Evolutionary conservation across 2,888 invertebrate species (phyloP), one percentile per base, ranked within the genome.

Genomic region (Hypomecis atomaria): DNA sequence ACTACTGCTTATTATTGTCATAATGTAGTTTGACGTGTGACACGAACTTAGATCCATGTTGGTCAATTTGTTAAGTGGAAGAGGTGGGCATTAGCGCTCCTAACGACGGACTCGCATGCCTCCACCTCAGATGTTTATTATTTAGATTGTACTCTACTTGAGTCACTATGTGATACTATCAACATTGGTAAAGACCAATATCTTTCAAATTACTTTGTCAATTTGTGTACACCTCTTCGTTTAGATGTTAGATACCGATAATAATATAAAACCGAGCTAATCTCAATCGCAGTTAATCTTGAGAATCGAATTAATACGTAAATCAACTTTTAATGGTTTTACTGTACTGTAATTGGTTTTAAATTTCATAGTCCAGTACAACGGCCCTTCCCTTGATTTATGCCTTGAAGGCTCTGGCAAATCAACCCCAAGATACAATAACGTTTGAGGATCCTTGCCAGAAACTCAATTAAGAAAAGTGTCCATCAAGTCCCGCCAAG

Each of bases 41-140:
- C 59, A 59, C 55, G 59, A 56, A 62, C 33, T 54, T 48, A 53
- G 43, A 79, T 83, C 82, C 78, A 80, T 77, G 78, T 78, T 78
- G 78, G 82, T 85, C 87, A 88, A 87, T 89, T 89, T 86, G 85
- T 86, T 88, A 87, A 88, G 86, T 86, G 87, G 81, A 77, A 83
- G 81, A 82, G 77, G 81, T 83, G 81, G 78, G 75, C 84, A 86
- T 87, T 84, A 86, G 78, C 71, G 77, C 69, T 73, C 74, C 81
- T 90, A 90, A 90, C 82, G 89, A 89, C 84, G 68, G 66, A 70
- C 79, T 89, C 76, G 89, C 89, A 90, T 90, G 90, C 86, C 65
- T 69, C 71, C 75, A 73, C 75, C 75, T 75, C 71, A 71, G 78
- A 82, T 81, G 77, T 82, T 82, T 79, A 81, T 79, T 80, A 78